Percentiles rank a stretch among this genome's conserved stretches.
Conservation (phyloP, 2,113 vertebrate species). For the Archilochus colubris region DNA sequence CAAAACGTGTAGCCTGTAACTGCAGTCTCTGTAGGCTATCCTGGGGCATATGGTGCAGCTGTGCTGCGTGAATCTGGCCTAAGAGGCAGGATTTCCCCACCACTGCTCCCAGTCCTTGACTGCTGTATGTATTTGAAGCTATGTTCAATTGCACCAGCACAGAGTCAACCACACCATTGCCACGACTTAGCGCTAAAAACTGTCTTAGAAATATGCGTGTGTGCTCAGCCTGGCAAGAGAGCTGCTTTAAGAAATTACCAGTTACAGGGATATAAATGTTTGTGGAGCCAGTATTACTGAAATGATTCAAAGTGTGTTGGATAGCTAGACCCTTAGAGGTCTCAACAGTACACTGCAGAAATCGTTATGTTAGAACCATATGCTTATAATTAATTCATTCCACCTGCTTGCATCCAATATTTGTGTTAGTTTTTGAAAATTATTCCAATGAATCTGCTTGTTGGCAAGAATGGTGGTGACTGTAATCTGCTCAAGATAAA, state of each 20-base stretch:
- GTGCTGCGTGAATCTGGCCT: neutral
- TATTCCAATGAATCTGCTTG: constrained; percentile 22
- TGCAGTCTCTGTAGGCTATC: rapidly evolving
- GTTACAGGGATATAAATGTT: neutral
- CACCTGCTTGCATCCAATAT: constrained; percentile 43
- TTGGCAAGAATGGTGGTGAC: constrained; percentile 10
- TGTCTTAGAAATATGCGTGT: neutral
- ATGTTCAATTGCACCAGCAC: neutral
- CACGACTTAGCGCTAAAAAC: neutral
- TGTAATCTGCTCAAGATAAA: neutral
- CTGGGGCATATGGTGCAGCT: neutral
- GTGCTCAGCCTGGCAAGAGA: neutral
- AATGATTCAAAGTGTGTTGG: neutral
- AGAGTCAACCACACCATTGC: neutral
- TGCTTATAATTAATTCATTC: constrained; percentile 48
- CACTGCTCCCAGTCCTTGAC: rapidly evolving
- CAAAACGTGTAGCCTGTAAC: neutral
- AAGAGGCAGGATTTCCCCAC: neutral
- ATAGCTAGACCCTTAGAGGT: neutral
- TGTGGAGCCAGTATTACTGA: neutral
- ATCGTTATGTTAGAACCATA: neutral
- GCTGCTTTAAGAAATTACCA: neutral
- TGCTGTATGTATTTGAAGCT: neutral
- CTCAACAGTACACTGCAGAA: neutral
- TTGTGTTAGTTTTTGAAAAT: constrained; percentile 46